phyloP scores from a whole-genome alignment of 2,113 vertebrate genomes.

The Martes martes region DNA sequence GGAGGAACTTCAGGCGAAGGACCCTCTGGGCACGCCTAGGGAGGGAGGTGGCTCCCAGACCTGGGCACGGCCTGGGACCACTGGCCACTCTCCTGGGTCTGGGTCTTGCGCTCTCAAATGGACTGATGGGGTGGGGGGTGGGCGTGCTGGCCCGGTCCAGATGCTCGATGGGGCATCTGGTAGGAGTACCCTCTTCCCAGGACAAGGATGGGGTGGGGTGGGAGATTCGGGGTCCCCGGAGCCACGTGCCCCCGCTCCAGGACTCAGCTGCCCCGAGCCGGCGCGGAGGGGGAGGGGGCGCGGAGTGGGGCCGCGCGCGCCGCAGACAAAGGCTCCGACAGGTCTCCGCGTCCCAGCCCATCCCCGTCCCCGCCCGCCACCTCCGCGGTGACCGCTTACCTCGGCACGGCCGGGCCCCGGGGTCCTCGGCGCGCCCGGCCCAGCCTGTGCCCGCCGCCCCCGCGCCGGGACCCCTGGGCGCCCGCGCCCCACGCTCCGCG shows the following conservation, averaged over 20 bases:
- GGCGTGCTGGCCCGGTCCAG: neutral
- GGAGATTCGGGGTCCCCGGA: neutral
- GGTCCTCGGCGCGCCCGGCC: neutral
- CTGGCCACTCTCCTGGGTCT: neutral
- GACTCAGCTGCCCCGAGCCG: neutral
- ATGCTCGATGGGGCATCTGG: neutral
- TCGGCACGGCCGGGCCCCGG: neutral
- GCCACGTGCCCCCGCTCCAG: neutral
- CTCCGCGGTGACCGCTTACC: constrained; percentile 26
- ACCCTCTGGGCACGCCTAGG: neutral
- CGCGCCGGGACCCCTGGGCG: neutral
- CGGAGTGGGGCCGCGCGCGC: constrained; percentile 2
- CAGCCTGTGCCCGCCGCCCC: neutral
- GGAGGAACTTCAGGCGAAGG: neutral
- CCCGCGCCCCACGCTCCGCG: neutral
- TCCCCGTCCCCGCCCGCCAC: neutral
- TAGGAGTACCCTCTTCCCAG: neutral
- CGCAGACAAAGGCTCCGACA: constrained; percentile 77
- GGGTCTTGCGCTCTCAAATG: neutral
- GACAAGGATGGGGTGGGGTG: neutral
- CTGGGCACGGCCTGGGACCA: neutral
- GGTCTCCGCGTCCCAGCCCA: constrained; percentile 30
- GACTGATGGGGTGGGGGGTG: neutral
- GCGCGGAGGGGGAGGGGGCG: neutral
- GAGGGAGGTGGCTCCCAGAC: neutral